These are phyloP conservation scores for Colistium nudipinnis DNA, from an alignment of 2,113 vertebrate species.

Conservation along the genomic window DNA sequence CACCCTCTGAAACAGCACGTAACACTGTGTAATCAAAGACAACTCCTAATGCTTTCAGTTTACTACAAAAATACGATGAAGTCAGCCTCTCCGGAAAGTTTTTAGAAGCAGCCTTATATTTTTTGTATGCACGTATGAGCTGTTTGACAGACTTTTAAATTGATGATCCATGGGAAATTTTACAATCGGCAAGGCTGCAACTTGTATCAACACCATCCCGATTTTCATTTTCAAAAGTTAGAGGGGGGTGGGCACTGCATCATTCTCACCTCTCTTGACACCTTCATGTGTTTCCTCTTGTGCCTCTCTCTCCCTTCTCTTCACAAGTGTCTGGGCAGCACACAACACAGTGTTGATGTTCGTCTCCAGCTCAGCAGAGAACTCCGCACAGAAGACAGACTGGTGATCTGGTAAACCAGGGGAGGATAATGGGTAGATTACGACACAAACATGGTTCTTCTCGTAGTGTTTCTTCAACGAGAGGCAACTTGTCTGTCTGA, in stretches of 20 bases:
- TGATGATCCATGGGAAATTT: no score
- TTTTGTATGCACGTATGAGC: no score
- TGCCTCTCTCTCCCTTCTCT: constrained; percentile 78
- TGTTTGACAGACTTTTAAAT: no score
- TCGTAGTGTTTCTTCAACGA: neutral
- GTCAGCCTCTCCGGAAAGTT: neutral
- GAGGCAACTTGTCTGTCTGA: neutral
- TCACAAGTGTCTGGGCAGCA: constrained; percentile 89
- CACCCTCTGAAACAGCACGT: constrained; percentile 65
- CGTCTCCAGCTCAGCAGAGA: constrained; percentile 87
- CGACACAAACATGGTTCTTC: neutral
- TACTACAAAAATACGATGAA: neutral
- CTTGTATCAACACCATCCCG: neutral
- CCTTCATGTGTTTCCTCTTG: constrained; percentile 47
- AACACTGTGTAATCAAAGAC: neutral
- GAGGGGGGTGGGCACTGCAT: neutral
- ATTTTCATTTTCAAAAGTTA: neutral
- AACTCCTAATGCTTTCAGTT: neutral
- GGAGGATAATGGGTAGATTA: neutral
- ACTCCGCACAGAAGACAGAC: constrained; percentile 82
- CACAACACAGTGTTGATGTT: constrained; percentile 87
- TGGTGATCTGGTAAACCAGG: constrained; percentile 45
- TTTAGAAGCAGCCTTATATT: neutral
- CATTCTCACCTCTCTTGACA: constrained; percentile 68
- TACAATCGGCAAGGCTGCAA: no score